Conservation (phyloP, 1,140 invertebrate genomes). For the Brachystomella parvula region DNA sequence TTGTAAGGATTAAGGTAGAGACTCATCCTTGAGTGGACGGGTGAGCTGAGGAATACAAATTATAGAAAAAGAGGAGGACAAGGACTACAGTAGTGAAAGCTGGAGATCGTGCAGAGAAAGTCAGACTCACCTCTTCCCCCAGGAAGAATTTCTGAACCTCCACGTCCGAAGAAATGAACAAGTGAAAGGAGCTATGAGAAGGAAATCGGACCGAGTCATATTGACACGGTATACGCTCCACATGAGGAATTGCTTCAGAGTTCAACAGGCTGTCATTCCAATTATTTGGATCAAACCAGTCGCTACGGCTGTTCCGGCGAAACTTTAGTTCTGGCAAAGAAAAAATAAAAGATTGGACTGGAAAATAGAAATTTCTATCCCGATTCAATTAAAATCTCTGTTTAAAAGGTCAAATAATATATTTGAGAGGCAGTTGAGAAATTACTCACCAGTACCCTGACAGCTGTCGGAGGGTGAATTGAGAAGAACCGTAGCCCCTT, state of each 20-base stretch:
- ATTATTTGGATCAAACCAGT: constrained; percentile 36
- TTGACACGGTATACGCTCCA: constrained; percentile 36
- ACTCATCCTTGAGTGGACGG: background rate
- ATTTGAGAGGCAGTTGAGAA: background rate
- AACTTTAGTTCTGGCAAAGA: constrained; percentile 31
- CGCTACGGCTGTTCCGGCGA: constrained; percentile 19
- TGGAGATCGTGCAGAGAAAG: background rate
- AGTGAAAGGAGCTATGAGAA: constrained; percentile 26
- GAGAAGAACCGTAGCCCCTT: constrained; percentile 29
- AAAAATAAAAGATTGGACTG: constrained; percentile 12
- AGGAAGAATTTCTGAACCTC: constrained; percentile 32
- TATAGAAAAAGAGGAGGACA: background rate
- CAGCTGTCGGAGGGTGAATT: constrained; percentile 19
- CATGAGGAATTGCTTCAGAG: constrained; percentile 31
- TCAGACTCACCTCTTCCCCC: constrained; percentile 25
- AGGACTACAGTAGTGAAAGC: constrained; percentile 12
- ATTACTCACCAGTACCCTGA: constrained; percentile 24
- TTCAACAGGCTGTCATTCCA: constrained; percentile 32
- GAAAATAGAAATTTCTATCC: background rate
- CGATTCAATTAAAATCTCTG: background rate
- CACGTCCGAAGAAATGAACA: constrained; percentile 31
- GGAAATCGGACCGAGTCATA: constrained; percentile 34
- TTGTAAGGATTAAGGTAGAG: background rate
- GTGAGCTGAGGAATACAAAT: background rate
- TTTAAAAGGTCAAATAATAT: constrained; percentile 4